phyloP scores from a whole-genome alignment of 2,888 invertebrate species.

The Volucella zonaria region DNA sequence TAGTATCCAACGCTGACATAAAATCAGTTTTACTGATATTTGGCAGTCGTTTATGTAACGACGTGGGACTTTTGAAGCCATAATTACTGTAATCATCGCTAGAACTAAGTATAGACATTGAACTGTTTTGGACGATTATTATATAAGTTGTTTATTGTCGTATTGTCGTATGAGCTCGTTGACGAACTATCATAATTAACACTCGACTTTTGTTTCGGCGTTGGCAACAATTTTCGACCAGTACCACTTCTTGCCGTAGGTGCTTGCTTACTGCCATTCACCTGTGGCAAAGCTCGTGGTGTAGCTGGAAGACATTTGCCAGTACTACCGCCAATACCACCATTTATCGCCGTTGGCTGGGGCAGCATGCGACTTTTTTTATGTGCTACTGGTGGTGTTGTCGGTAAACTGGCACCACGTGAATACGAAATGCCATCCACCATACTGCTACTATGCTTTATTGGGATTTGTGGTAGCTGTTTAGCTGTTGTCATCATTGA shows the following conservation, averaged over 20 bases:
- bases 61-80: conserved; percentile 58
- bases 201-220: conserved; percentile 53
- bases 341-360: conserved; percentile 77
- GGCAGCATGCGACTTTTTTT: conserved; percentile 77
- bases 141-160: conserved; percentile 72
- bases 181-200: conserved; percentile 53
- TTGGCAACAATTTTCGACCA: conserved; percentile 65
- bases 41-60: conserved; percentile 17
- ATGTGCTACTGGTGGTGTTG: conserved; percentile 76
- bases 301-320: conserved; percentile 82
- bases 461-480: conserved; percentile 78
- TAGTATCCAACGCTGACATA: conserved; percentile 40
- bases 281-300: conserved; percentile 77
- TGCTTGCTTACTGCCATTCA: conserved; percentile 73
- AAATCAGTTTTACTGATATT: neutral
- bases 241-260: conserved; percentile 76
- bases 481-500: conserved; percentile 75
- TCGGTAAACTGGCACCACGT: conserved; percentile 77
- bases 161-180: conserved; percentile 65
- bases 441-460: conserved; percentile 77
- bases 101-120: conserved; percentile 82
- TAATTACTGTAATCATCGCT: conserved; percentile 88
- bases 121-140: conserved; percentile 78
- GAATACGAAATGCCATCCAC: conserved; percentile 79
- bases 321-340: conserved; percentile 88